These are phyloP conservation scores for Brachionus asplanchnoidis DNA, from an alignment of 1,140 invertebrate genomes.

Conservation along the genomic window DNA sequence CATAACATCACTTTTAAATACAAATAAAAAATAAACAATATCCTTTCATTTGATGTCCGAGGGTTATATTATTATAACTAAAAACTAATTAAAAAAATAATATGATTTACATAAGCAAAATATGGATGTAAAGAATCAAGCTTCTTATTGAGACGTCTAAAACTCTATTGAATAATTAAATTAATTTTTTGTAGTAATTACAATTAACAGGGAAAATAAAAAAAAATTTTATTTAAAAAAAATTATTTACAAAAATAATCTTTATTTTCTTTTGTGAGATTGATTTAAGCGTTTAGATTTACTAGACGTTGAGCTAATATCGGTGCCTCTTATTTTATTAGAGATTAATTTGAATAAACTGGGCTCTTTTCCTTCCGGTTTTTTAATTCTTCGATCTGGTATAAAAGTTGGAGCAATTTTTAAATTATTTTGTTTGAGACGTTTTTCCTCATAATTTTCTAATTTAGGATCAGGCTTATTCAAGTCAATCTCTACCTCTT, in stretches of 20 bases:
- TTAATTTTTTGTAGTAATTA: too few relatives aligned
- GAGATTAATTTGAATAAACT: conserved; percentile 11
- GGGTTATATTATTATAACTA: too few relatives aligned
- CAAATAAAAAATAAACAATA: too few relatives aligned
- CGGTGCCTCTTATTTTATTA: neutral
- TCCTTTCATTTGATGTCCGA: too few relatives aligned
- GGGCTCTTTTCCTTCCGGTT: conserved; percentile 31
- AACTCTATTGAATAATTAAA: too few relatives aligned
- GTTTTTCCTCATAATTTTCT: neutral
- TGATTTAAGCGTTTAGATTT: neutral
- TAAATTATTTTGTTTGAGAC: neutral
- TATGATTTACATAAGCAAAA: too few relatives aligned
- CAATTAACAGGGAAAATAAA: neutral
- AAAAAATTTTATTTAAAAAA: neutral
- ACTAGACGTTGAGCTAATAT: neutral
- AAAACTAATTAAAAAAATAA: too few relatives aligned
- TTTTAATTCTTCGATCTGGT: conserved; percentile 6
- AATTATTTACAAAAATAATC: neutral
- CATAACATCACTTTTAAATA: too few relatives aligned
- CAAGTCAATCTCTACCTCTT: neutral
- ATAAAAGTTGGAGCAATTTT: conserved; percentile 19
- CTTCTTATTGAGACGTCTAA: too few relatives aligned
- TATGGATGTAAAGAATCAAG: too few relatives aligned
- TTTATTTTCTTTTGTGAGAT: neutral
- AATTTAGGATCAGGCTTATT: neutral